Evolutionary conservation across 1,140 invertebrate species (phyloP).

Genomic region (Frieseomelitta varia): DNA sequence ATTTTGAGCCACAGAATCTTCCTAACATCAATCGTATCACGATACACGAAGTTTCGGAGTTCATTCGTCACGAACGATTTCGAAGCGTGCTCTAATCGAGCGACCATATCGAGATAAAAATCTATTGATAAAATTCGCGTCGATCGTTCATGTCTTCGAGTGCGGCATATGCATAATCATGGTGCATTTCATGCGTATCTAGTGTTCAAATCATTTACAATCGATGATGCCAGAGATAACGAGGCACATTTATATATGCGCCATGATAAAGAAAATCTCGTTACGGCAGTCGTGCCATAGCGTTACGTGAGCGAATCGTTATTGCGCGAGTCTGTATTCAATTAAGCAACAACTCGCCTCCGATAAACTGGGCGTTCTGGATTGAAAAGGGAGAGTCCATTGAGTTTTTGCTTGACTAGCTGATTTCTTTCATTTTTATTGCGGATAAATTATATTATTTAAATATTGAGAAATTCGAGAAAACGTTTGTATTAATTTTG

Average conservation of each 20-base stretch:
- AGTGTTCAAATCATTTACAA: neutral
- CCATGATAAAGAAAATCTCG: constrained; percentile 3
- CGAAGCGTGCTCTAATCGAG: neutral
- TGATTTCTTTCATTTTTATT: too few species aligned
- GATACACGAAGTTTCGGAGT: neutral
- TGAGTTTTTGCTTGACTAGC: neutral
- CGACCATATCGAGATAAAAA: constrained; percentile 29
- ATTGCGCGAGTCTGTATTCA: neutral
- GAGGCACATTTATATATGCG: neutral
- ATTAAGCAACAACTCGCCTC: constrained; percentile 32
- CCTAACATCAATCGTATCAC: neutral
- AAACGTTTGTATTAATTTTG: too few species aligned
- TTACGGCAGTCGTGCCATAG: neutral
- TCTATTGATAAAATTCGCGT: constrained; percentile 11
- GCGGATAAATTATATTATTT: neutral
- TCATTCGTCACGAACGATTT: neutral
- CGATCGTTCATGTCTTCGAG: constrained; percentile 3
- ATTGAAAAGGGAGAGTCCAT: neutral
- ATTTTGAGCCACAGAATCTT: neutral
- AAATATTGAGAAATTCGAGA: too few species aligned
- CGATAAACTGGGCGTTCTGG: neutral
- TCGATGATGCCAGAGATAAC: constrained; percentile 8
- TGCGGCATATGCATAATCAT: constrained; percentile 39
- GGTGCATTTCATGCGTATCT: neutral
- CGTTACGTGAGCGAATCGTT: neutral